Evolutionary conservation across 2,888 invertebrate species (phyloP), one percentile per base, ranked within the genome.

Genomic region (Ligdia adustata): DNA sequence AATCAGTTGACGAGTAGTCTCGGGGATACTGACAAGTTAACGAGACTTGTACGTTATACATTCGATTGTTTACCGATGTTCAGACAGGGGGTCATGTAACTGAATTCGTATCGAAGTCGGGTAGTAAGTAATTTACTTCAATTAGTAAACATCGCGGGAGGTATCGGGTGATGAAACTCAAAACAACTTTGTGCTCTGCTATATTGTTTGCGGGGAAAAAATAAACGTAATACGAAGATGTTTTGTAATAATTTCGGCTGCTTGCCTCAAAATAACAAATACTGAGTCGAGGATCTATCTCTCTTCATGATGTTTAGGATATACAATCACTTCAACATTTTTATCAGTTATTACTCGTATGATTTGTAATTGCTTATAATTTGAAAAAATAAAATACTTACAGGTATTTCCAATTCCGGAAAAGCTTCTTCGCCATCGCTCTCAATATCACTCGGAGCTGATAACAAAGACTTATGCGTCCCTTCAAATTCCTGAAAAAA

Each of bases 341-440:
- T n/a, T n/a, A n/a, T n/a, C n/a, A n/a, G n/a, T n/a, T n/a, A n/a
- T n/a, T n/a, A n/a, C n/a, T n/a, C n/a, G n/a, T n/a, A n/a, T n/a
- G n/a, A n/a, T n/a, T n/a, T n/a, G n/a, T n/a, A n/a, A n/a, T n/a
- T n/a, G n/a, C n/a, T n/a, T n/a, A n/a, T n/a, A n/a, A n/a, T n/a
- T n/a, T n/a, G n/a, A n/a, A n/a, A n/a, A n/a, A n/a, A n/a, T n/a
- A n/a, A n/a, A n/a, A 55, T 71, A 86, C 89, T 88, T 78, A 91
- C 91, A 60, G 74, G 75, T 57, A 86, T 70, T 57, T 90, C 90
- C 59, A 82, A 64, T 59, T 90, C 90, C 13, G 78, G 77, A 54
- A 89, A 85, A 7, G 87, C 84, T 51, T 91, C 91, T 63, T 91
- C 91, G 11, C 82, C 88, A 62, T 91, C 91, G 57, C 90, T 91